Evolutionary conservation across 2,888 invertebrate genomes (phyloP), one percentile per base, ranked within the genome.

Genomic region (Empis livida): DNA sequence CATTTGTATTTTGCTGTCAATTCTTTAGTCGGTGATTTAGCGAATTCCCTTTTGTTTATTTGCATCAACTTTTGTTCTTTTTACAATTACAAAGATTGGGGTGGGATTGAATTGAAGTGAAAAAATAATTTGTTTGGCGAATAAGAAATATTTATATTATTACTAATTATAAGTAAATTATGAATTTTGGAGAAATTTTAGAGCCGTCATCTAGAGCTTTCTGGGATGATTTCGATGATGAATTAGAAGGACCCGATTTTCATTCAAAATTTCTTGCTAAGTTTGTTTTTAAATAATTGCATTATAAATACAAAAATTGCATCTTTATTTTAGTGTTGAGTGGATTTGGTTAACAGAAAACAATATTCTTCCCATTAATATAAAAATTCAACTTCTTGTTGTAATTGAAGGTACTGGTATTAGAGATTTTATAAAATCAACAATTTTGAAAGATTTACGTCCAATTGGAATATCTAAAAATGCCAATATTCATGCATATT

Each of bases 121-220:
- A 35, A 35, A 13, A 5, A 13, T n/a, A 13, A 4, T 35, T n/a
- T n/a, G 8, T 13, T 35, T 35, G 35, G 35, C 5, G 5, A 32
- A 13, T n/a, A 32, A 32, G 9, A 32, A 32, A 2, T 35, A 35
- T n/a, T n/a, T n/a, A 35, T 27, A 20, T 20, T 5, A 20, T 20
- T 20, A 3, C 20, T 20, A 3, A 20, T 27, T 8, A 8, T 27
- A 27, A 6, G 5, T 27, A 9, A 16, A 39, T 41, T 14, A 56
- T 59, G 52, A 60, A 62, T 44, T 68, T 68, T 54, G 68, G 68
- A 9, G 68, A 68, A 56, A 49, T 68, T 23, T 60, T 64, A 38
- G 64, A 68, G 40, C 67, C 69, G 1, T 60, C 63, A 1, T 68
- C 68, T 3, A 58, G 68, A n/a, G 68, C 68, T 0, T 68, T 68